Evolutionary conservation across 2,888 invertebrate genomes (phyloP).

Genomic region (Charanyca ferruginea): DNA sequence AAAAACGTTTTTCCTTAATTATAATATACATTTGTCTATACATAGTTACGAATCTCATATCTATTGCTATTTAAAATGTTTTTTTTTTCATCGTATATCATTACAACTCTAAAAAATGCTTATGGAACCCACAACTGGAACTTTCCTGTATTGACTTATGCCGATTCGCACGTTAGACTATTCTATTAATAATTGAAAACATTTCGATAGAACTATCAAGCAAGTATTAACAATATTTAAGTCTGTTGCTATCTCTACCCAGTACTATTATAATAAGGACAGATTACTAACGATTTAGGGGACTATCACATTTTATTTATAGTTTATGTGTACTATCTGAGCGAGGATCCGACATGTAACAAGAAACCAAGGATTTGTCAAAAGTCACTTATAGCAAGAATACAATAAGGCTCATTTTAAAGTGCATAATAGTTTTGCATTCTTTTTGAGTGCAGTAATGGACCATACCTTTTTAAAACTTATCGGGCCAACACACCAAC

Average conservation of each 20-base stretch:
- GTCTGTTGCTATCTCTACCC: constrained; percentile 39
- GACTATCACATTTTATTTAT: constrained; percentile 62
- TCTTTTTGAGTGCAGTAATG: neutral
- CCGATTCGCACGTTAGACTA: constrained; percentile 48
- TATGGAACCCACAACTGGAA: constrained; percentile 68
- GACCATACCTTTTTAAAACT: constrained; percentile 7
- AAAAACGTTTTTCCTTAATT: constrained; percentile 69
- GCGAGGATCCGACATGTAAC: constrained; percentile 12
- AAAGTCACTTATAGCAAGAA: constrained; percentile 22
- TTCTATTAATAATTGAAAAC: constrained; percentile 53
- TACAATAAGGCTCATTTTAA: constrained; percentile 27
- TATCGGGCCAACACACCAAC: neutral
- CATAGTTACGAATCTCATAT: constrained; percentile 73
- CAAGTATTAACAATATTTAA: constrained; percentile 55
- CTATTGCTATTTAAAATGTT: constrained; percentile 74
- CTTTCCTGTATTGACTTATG: constrained; percentile 68
- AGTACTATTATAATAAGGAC: constrained; percentile 42
- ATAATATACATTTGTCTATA: constrained; percentile 80
- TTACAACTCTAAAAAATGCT: constrained; percentile 74
- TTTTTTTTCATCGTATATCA: constrained; percentile 68
- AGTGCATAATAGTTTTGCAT: neutral
- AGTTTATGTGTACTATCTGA: too few relatives aligned
- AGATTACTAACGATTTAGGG: constrained; percentile 41
- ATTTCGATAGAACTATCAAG: constrained; percentile 58
- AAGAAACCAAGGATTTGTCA: constrained; percentile 16